Conservation (phyloP, 2,113 vertebrate species). For the Antechinus stuartii region DNA sequence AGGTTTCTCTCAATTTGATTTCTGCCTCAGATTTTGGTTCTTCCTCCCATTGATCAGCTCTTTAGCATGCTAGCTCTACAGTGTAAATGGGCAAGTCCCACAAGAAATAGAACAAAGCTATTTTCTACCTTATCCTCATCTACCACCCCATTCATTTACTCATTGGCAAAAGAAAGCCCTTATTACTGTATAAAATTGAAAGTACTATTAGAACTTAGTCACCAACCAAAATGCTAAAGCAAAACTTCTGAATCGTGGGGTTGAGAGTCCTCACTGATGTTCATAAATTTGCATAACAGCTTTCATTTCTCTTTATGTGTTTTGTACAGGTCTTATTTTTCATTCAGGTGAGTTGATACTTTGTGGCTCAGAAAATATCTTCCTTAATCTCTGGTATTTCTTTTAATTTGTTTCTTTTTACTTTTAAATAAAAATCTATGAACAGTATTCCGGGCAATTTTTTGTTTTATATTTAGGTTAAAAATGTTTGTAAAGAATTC, state of each 20-base stretch:
- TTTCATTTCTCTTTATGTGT: not conserved
- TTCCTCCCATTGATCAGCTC: not conserved
- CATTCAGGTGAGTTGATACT: not conserved
- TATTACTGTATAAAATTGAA: not conserved
- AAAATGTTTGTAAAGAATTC: not conserved
- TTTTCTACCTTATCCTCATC: not conserved
- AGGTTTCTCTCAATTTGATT: not conserved
- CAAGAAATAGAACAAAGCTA: not conserved
- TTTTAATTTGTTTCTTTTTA: not conserved
- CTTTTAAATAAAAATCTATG: not conserved
- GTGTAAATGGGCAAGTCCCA: not conserved
- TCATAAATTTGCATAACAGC: not conserved
- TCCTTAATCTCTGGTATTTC: not conserved
- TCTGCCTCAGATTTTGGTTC: not conserved
- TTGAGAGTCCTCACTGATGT: not conserved
- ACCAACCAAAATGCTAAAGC: not conserved
- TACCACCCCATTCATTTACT: not conserved
- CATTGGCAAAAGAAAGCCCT: not conserved
- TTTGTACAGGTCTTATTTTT: no score
- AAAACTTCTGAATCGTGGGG: not conserved
- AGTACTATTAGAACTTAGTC: not conserved
- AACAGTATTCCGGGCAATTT: not conserved
- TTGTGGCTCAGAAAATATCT: not conserved
- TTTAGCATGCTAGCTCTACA: not conserved
- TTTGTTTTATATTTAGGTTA: not conserved